Evolutionary conservation across 1,140 invertebrate species (phyloP).

Genomic region (Phortica variegata): DNA sequence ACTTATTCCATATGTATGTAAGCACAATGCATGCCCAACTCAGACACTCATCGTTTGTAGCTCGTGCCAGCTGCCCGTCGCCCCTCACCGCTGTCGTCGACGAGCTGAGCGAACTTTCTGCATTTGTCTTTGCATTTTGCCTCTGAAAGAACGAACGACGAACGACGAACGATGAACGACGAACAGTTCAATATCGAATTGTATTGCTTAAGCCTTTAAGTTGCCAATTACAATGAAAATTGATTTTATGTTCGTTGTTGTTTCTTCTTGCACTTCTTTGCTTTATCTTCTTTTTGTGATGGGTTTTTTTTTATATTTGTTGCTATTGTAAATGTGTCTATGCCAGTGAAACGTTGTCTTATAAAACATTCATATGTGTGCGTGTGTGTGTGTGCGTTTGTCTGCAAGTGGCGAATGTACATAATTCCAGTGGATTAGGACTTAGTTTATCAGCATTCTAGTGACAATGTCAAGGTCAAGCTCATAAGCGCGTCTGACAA

Average conservation of each 20-base stretch:
- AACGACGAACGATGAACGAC: background rate
- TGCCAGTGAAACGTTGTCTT: slow-evolving; percentile 18
- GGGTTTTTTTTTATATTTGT: slow-evolving; percentile 1
- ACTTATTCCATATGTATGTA: too few species aligned
- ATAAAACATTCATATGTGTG: slow-evolving; percentile 26
- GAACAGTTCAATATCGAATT: slow-evolving; percentile 34
- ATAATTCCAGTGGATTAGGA: slow-evolving; percentile 50
- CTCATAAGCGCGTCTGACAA: slow-evolving; percentile 49
- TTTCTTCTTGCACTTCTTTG: background rate
- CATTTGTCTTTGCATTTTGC: too few species aligned
- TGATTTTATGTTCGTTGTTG: slow-evolving; percentile 34
- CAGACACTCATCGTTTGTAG: too few species aligned
- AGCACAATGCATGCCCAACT: too few species aligned
- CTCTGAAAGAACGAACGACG: too few species aligned
- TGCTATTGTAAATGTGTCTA: slow-evolving; percentile 16
- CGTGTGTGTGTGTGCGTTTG: slow-evolving; percentile 23
- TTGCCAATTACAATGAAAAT: slow-evolving; percentile 51
- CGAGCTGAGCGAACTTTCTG: too few species aligned
- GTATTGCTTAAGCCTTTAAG: slow-evolving; percentile 41
- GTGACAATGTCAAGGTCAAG: slow-evolving; percentile 50
- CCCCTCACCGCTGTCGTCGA: too few species aligned
- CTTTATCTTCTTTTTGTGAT: slow-evolving; percentile 4
- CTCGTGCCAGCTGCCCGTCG: too few species aligned
- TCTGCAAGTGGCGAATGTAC: slow-evolving; percentile 41
- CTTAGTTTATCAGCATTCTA: slow-evolving; percentile 50